A percentile compares a stretch with the other conserved stretches of the same genome.
These are phyloP conservation scores for Drosophila meridiana DNA, from an alignment of 2,888 invertebrate genomes.

Conservation along the genomic window DNA sequence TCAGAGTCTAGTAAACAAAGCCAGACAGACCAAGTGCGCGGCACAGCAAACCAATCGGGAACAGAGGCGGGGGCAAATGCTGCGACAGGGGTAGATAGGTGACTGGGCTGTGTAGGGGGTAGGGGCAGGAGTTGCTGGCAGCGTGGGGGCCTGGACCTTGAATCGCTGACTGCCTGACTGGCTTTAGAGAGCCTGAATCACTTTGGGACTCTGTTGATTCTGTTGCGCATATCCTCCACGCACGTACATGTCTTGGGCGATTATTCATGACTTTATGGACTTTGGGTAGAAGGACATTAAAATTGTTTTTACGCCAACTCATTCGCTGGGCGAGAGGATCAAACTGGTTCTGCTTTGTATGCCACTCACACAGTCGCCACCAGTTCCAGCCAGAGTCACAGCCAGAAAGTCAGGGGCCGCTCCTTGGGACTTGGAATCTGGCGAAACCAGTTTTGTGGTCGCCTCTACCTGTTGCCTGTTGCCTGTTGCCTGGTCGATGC, in stretches of 20 bases:
- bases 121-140: constrained; percentile 6
- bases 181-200: constrained; percentile 7
- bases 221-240: constrained; percentile 63
- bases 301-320: constrained; percentile 80
- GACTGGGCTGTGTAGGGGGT: constrained; percentile 1
- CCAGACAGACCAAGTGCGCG: constrained; percentile 42
- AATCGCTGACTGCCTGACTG: constrained; percentile 11
- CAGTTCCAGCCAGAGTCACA: constrained; percentile 30
- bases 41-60: constrained; percentile 63
- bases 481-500: constrained; percentile 35
- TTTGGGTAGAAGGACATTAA: constrained; percentile 79
- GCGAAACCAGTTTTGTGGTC: constrained; percentile 63
- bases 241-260: constrained; percentile 64
- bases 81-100: not conserved
- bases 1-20: constrained; percentile 49
- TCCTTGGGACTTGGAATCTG: constrained; percentile 66
- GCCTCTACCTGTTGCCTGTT: constrained; percentile 69
- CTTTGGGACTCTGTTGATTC: constrained; percentile 14
- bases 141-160: constrained; percentile 39
- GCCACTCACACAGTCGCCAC: constrained; percentile 63
- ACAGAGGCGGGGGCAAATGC: not conserved
- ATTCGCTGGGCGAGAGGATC: constrained; percentile 68
- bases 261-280: constrained; percentile 80
- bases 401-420: constrained; percentile 52
- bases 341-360: constrained; percentile 78